Conservation (phyloP, 2,113 vertebrate species). For the Prunella himalayana region DNA sequence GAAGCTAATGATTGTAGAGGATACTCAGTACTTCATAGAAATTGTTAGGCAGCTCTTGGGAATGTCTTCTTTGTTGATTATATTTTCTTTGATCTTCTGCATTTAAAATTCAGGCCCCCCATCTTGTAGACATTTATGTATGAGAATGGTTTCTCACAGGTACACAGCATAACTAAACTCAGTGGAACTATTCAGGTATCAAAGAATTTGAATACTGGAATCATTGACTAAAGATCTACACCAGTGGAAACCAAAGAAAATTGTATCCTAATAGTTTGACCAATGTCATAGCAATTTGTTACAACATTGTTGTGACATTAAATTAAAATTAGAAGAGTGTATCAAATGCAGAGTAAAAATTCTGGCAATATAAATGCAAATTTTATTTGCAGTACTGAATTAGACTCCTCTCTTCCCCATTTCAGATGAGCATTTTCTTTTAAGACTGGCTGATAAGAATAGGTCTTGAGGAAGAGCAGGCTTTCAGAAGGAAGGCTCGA, state of each 20-base stretch:
- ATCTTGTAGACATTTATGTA: background rate
- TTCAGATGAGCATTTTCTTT: conserved; percentile 4
- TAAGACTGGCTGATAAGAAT: background rate
- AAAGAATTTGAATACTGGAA: background rate
- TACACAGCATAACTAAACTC: background rate
- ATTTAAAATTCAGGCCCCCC: background rate
- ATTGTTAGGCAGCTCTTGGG: conserved; percentile 5
- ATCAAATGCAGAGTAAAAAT: background rate
- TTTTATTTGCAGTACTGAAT: background rate
- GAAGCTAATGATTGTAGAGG: background rate
- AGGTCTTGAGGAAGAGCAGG: background rate
- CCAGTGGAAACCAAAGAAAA: background rate
- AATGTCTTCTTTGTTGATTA: conserved; percentile 12
- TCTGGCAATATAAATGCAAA: background rate
- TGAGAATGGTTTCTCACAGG: background rate
- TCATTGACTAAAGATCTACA: background rate
- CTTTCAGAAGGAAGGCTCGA: conserved; percentile 1
- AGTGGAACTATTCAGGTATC: background rate
- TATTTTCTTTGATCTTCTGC: conserved; percentile 5
- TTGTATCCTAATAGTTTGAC: background rate
- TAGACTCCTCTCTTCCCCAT: background rate
- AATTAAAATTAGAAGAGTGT: background rate
- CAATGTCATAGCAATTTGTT: background rate
- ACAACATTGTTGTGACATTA: background rate
- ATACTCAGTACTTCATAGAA: background rate